Evolutionary conservation across 2,797 vertebrate genomes (phyloP), one percentile per base, ranked within the genome.

Genomic region (Lophius americanus): DNA sequence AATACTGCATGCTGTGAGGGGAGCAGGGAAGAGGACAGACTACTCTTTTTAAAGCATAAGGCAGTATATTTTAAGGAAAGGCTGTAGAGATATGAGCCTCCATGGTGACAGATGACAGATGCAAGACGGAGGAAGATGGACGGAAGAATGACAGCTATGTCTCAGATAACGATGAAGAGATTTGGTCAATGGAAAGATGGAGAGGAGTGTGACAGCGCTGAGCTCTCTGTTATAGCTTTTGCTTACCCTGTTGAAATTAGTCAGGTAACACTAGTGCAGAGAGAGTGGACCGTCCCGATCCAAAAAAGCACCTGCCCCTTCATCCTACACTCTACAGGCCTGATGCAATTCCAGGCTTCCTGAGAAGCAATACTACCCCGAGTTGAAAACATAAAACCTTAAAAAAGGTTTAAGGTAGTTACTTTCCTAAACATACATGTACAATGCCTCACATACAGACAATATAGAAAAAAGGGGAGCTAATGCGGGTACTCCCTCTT

Each of bases 301-400:
- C 96, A 96, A 96, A 97, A 95, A 97, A 98, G 93, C 95, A 94
- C 91, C 95, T 94, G 86, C 95, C 95, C 23, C 95, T 98, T 97
- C 97, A 99, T 98, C 86, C 94, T 95, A 90, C 83, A 90, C 72
- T 84, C 79, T 78, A 83, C 79, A 69, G 85, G 83, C 90, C 85
- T 53, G 79, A 83, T 86, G 78, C 76, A 79, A 76, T 81, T 76
- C 85, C 84, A 68, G 81, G 44, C 80, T 78, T 79, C 83, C 78
- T 61, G 60, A 88, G 78, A 87, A 56, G 60, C 79, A 84, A 78
- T 75, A 76, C 79, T 73, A 90, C 88, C 71, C 87, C 43, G 81
- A 81, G 78, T 82, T 64, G 41, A 42, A 73, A 94, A 92, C 94
- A 95, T 95, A 87, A 90, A 89, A 76, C 78, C 70, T 44, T 38